Base-by-base conservation (phyloP, 2,888 invertebrate genomes). In the Taphrorychus bicolor region DNA sequence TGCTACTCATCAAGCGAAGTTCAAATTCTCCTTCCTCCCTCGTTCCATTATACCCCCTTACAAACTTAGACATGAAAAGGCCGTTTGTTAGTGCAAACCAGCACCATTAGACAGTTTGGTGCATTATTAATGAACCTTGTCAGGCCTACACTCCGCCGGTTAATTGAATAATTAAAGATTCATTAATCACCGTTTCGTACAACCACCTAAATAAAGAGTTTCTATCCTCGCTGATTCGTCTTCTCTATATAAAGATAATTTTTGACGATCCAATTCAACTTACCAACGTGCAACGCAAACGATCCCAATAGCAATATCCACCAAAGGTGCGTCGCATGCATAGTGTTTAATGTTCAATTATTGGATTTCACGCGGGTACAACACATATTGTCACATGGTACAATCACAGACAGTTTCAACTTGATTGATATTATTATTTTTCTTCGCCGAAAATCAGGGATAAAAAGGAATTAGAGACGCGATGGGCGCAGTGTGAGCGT, bases 401-500 rank as follows among this genome's bases (percentile, higher is more conserved):
- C 16, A 21, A 51, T n/a, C n/a, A n/a, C n/a, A n/a, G n/a, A n/a
- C n/a, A n/a, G n/a, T n/a, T n/a, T n/a, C n/a, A n/a, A 32, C 9
- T 32, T 5, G 7, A 11, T 32, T 32, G 32, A 32, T 32, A 32
- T 11, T 7, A 32, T 32, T n/a, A n/a, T n/a, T n/a, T n/a, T n/a
- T n/a, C n/a, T n/a, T n/a, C n/a, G 14, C 14, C 19, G 19, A 18
- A 51, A 51, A 51, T 17, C 22, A 45, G 16, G 17, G 14, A 45
- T n/a, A n/a, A n/a, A n/a, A n/a, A 45, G 14, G 32, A 7, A 18
- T 45, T 45, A 17, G 2, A 45, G 40, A 32, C 24, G 54, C 40
- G 54, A 24, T 21, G 18, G 19, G 58, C 58, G 21, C 16, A 16
- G 42, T 42, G 18, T 24, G 58, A 60, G 49, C 58, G 67, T 68